Evolutionary conservation across 2,113 vertebrate species (phyloP), one percentile per base, ranked within the genome.

Genomic region (Rhombomys opimus): DNA sequence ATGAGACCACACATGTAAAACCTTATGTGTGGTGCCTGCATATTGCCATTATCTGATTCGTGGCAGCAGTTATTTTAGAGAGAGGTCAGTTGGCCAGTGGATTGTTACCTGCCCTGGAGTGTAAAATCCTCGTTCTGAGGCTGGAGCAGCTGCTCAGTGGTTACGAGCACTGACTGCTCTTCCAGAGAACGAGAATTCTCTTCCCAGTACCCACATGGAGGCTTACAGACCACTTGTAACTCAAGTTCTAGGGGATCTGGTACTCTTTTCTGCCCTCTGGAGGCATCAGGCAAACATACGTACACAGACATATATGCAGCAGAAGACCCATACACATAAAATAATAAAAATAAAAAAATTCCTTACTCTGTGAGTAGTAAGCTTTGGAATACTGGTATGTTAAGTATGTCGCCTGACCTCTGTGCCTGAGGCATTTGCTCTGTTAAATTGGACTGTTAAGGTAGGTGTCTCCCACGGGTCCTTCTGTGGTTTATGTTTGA

Each of bases 1-100:
- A 87, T 82, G 89, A 96, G 63, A 30, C 92, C 25, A 90, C 63
- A 73, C 68, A 70, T 50, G 41, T 84, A 41, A 38, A 63, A 38
- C n/a, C 46, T 77, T 30, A 50, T 77, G 5, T 15, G 8, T 2
- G 7, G 6, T 80, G 93, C 54, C 20, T 90, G 59, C 11, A 63
- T 80, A n/a, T 76, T 87, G n/a, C 92, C 59, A 75, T 93, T 94
- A 61, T 91, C 61, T 38, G 2, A 2, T 87, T 52, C 93, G 46
- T 89, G 32, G 35, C 15, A 84, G 50, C 68, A 93, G 3, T 80
- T 95, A 82, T 87, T 95, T 72, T 95, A 91, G 86, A 94, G 61
- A 90, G 57, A 41, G 30, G 38, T 94, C 59, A 80, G 7, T 59
- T 94, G 85, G 20, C 70, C 23, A 84, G 0, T 0, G 2, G 32